phyloP scores from a whole-genome alignment of 1,140 invertebrate species.

The Drosophila biarmipes region DNA sequence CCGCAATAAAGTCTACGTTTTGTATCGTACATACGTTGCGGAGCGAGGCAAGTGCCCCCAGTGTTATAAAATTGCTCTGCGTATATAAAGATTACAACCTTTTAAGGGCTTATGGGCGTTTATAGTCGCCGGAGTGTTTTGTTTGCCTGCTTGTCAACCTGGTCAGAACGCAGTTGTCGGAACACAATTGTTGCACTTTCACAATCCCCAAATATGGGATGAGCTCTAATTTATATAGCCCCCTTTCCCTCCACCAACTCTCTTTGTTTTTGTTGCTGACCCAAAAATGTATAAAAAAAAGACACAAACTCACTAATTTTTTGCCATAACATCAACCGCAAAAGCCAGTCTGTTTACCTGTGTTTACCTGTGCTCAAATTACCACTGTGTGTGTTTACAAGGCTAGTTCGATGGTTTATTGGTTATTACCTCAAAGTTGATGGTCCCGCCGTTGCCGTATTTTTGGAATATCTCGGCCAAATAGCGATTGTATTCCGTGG shows the following conservation, averaged over 20 bases:
- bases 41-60: conserved; percentile 5
- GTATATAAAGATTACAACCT: conserved; percentile 53
- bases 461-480: conserved; percentile 86
- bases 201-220: conserved; percentile 50
- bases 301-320: conserved; percentile 59
- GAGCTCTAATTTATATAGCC: conserved; percentile 19
- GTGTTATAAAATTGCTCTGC: conserved; percentile 42
- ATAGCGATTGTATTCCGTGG: conserved; percentile 80
- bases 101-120: conserved; percentile 30
- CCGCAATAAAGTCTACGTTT: conserved; percentile 54
- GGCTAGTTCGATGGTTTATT: conserved; percentile 42
- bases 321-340: conserved; percentile 45
- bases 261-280: conserved; percentile 28
- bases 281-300: conserved; percentile 14
- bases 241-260: background rate
- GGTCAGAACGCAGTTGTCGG: conserved; percentile 29
- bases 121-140: conserved; percentile 28
- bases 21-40: conserved; percentile 22
- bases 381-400: conserved; percentile 25
- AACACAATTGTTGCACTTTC: conserved; percentile 39
- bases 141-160: conserved; percentile 47
- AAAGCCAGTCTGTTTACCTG: conserved; percentile 15
- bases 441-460: conserved; percentile 86
- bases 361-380: conserved; percentile 38
- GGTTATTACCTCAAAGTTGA: conserved; percentile 87